Conservation (phyloP, 2,888 invertebrate species). For the Neria commutata region DNA sequence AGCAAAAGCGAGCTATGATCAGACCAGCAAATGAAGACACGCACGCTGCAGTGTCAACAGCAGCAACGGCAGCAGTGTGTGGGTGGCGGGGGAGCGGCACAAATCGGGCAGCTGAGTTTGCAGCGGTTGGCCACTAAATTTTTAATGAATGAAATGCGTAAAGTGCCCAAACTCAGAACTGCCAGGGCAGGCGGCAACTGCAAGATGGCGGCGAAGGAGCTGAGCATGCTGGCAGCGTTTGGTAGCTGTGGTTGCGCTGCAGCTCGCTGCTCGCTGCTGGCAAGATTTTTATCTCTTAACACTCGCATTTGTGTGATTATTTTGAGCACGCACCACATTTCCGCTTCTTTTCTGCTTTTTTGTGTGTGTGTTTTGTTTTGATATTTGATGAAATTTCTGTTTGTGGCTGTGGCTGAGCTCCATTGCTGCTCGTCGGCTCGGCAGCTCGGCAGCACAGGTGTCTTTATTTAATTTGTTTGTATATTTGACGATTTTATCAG, state of each 20-base stretch:
- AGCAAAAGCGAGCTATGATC: no score
- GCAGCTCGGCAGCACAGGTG: conserved; percentile 29
- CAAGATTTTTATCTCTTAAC: conserved; percentile 15
- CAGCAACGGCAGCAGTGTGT: neutral
- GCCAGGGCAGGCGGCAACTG: neutral
- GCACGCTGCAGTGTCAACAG: neutral
- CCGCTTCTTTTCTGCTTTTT: conserved; percentile 33
- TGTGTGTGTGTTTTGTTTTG: conserved; percentile 16
- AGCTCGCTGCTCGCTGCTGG: neutral
- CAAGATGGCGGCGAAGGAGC: neutral
- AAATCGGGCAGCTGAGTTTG: neutral
- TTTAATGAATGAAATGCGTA: conserved; percentile 34
- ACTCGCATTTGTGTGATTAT: conserved; percentile 35
- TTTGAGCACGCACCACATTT: conserved; percentile 43
- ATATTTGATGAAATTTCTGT: conserved; percentile 25
- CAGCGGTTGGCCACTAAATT: conserved; percentile 23
- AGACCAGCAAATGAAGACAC: no score
- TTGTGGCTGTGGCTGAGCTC: conserved; percentile 4
- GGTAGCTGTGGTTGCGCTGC: neutral
- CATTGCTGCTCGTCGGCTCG: conserved; percentile 28
- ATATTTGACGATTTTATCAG: neutral
- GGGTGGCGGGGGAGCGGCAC: neutral
- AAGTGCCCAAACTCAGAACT: neutral
- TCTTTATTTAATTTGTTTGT: conserved; percentile 34
- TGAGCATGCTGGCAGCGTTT: neutral